A percentile compares a stretch with the other conserved stretches of the same genome.
These are phyloP conservation scores for Netelia inedita DNA, from an alignment of 2,888 invertebrate genomes.

Conservation along the genomic window DNA sequence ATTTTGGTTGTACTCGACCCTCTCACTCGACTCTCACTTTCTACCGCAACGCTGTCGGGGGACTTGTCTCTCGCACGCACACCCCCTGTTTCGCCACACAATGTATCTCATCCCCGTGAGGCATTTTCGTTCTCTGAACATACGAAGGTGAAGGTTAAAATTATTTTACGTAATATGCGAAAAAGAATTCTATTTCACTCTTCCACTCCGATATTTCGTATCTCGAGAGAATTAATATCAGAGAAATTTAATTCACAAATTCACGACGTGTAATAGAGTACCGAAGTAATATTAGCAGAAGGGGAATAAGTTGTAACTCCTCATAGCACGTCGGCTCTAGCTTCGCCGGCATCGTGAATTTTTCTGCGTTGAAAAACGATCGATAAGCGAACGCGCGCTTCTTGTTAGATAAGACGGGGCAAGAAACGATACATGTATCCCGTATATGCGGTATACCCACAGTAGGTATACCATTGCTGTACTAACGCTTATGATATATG, in stretches of 20 bases:
- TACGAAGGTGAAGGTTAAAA: conserved; percentile 45
- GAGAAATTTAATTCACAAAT: not conserved
- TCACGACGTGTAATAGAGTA: not conserved
- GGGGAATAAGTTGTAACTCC: not conserved
- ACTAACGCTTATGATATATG: conserved; percentile 74
- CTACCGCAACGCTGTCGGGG: conserved; percentile 43
- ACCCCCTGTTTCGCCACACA: not conserved
- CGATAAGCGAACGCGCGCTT: conserved; percentile 60
- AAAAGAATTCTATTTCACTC: not conserved
- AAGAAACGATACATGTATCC: conserved; percentile 20
- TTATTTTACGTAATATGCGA: not conserved
- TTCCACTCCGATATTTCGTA: not conserved
- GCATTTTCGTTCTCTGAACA: conserved; percentile 24
- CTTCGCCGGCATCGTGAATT: not conserved
- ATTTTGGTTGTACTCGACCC: conserved; percentile 50
- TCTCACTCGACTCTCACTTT: conserved; percentile 40
- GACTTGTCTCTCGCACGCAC: conserved; percentile 49
- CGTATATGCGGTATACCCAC: not conserved
- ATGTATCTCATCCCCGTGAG: conserved; percentile 19
- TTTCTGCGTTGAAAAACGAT: conserved; percentile 29
- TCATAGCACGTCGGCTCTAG: not conserved
- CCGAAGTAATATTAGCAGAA: not conserved
- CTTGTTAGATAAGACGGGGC: conserved; percentile 65
- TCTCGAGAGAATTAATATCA: not conserved
- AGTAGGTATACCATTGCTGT: conserved; percentile 47